Evolutionary conservation across 2,113 vertebrate genomes (phyloP), one percentile per base, ranked within the genome.

Genomic region (Plestiodon gilberti): DNA sequence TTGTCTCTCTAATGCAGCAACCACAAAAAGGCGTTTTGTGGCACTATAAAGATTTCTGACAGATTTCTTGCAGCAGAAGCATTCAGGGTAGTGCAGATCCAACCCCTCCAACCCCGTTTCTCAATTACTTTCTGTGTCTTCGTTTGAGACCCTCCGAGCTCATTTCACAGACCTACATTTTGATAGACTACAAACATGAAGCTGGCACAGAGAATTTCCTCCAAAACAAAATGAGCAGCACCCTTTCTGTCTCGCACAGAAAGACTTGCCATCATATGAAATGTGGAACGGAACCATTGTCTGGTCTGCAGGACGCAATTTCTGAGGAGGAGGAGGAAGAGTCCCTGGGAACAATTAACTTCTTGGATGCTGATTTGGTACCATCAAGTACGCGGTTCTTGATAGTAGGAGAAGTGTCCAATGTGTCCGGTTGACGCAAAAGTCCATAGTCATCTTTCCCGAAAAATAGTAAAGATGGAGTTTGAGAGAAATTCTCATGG

Each of bases 391-490:
- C 0, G 3, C 89, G n/a, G 1, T 79, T 94, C 86, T 90, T 85
- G 84, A 67, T 91, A 92, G 92, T 0, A 0, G n/a, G n/a, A n/a
- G 0, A 20, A 22, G 61, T 77, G 93, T 84, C 92, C 14, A 3
- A 57, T 82, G 78, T 92, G 8, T 14, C 38, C 30, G 23, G 7
- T 6, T 22, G 2, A 55, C 1, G 3, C 13, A 17, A 15, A 10
- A 0, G 3, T 25, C 76, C 87, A 78, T 79, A 85, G 90, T 65
- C 25, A 20, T 35, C 8, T 4, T 71, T 0, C 62, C 0, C 3
- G 43, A 69, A 3, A 20, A 0, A 0, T 79, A 75, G 82, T 0
- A 1, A 88, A 73, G 65, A 11, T 61, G 33, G 1, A 0, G 1
- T 1, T 1, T 0, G 1, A 61, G 33, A 74, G 18, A 40, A 0